These are phyloP conservation scores for Eilema caniola DNA, from an alignment of 2,888 invertebrate species.

Conservation along the genomic window DNA sequence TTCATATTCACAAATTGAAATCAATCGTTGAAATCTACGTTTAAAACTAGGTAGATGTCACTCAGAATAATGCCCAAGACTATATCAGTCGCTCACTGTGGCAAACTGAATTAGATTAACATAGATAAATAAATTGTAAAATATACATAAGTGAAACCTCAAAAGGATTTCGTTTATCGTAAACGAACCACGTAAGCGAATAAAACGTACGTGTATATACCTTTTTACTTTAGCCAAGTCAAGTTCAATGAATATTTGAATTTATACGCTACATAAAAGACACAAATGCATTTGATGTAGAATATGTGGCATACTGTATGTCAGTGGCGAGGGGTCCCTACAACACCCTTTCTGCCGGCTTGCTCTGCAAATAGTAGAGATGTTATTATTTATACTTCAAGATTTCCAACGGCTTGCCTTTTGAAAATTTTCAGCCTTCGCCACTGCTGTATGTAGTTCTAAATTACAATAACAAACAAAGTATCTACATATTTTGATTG, in stretches of 20 bases:
- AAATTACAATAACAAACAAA: background rate
- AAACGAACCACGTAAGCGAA: slow-evolving; percentile 22
- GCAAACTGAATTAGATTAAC: background rate
- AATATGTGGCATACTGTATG: slow-evolving; percentile 7
- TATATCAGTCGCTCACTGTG: background rate
- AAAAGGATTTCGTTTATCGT: background rate
- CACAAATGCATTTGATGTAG: background rate
- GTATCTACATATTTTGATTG: background rate
- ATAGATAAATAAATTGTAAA: background rate
- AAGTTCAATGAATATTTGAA: slow-evolving; percentile 28
- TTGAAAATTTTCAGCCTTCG: too few species aligned
- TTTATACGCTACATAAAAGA: slow-evolving; percentile 24
- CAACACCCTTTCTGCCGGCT: too few species aligned
- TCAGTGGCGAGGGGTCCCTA: too few species aligned
- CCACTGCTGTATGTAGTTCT: too few species aligned
- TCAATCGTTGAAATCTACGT: too few species aligned
- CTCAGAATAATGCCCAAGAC: background rate
- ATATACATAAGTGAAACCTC: background rate
- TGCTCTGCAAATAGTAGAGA: too few species aligned
- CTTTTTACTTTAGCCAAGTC: slow-evolving; percentile 17
- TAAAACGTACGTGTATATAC: slow-evolving; percentile 8
- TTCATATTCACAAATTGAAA: too few species aligned
- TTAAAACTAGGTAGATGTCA: too few species aligned
- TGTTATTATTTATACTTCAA: too few species aligned
- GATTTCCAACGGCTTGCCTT: too few species aligned